phyloP scores from a whole-genome alignment of 1,140 invertebrate species.

The Lepidurus apus region DNA sequence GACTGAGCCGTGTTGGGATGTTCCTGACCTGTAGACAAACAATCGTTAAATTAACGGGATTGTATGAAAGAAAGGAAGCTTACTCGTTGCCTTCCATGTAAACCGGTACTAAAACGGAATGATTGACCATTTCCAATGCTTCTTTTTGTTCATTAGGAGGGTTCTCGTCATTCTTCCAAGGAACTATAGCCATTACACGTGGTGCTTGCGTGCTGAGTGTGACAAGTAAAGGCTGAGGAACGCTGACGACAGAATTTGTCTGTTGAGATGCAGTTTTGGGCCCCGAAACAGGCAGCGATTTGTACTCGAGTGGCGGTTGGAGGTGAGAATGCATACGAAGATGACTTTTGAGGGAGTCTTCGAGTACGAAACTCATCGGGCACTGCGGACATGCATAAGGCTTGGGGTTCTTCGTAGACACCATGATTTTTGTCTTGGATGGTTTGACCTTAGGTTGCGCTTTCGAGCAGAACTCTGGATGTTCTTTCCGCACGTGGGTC shows the following conservation, averaged over 20 bases:
- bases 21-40: background rate
- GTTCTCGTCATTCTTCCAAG: background rate
- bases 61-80: background rate
- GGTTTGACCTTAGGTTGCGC: background rate
- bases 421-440: background rate
- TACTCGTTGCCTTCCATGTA: background rate
- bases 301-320: constrained; percentile 42
- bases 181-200: background rate
- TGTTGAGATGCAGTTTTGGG: background rate
- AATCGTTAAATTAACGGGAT: background rate
- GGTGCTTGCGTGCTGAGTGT: background rate
- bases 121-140: background rate
- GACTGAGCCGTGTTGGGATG: background rate
- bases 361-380: constrained; percentile 10
- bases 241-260: background rate
- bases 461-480: background rate
- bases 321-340: background rate
- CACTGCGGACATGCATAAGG: constrained; percentile 28
- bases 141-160: background rate
- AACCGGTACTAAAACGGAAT: background rate
- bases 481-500: constrained; percentile 25
- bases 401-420: background rate
- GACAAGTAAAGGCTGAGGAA: background rate
- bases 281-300: background rate
- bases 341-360: constrained; percentile 27